Conservation (phyloP, 2,113 vertebrate genomes). For the Oophaga pumilio region DNA sequence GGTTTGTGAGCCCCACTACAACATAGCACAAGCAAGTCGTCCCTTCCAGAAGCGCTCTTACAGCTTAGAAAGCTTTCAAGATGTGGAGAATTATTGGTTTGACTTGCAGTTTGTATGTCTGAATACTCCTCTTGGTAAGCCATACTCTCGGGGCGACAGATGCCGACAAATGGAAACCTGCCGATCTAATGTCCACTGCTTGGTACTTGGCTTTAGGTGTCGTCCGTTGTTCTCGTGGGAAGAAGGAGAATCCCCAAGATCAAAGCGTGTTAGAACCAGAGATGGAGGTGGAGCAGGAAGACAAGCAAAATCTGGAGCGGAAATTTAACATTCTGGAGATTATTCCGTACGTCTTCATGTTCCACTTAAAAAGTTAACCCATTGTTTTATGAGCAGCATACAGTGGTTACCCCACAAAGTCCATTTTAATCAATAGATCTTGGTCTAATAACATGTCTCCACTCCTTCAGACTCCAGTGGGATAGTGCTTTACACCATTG, state of each 20-base stretch:
- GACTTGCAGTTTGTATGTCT: constrained; percentile 95
- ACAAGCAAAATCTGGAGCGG: constrained; percentile 75
- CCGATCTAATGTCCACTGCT: not conserved
- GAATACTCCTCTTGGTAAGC: constrained; percentile 88
- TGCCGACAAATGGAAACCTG: not conserved
- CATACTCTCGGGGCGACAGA: not conserved
- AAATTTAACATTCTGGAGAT: constrained; percentile 78
- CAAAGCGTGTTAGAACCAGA: constrained; percentile 58
- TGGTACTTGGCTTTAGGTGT: constrained; percentile 67
- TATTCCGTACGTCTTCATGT: constrained; percentile 69
- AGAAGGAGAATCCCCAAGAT: constrained; percentile 59
- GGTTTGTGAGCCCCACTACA: constrained; percentile 90
- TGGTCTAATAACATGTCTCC: too few relatives aligned
- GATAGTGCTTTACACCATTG: too few relatives aligned
- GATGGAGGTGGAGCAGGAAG: constrained; percentile 73
- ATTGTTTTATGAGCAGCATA: not conserved
- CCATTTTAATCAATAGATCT: too few relatives aligned
- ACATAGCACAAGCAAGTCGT: constrained; percentile 80
- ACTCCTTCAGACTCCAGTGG: too few relatives aligned
- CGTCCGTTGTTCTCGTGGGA: constrained; percentile 70
- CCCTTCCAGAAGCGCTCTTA: constrained; percentile 85
- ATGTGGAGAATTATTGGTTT: constrained; percentile 94
- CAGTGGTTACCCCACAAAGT: too few relatives aligned
- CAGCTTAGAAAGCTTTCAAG: constrained; percentile 75
- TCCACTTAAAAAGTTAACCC: not conserved